Conservation (phyloP, 2,113 vertebrate genomes). For the Empidonax alnorum region DNA sequence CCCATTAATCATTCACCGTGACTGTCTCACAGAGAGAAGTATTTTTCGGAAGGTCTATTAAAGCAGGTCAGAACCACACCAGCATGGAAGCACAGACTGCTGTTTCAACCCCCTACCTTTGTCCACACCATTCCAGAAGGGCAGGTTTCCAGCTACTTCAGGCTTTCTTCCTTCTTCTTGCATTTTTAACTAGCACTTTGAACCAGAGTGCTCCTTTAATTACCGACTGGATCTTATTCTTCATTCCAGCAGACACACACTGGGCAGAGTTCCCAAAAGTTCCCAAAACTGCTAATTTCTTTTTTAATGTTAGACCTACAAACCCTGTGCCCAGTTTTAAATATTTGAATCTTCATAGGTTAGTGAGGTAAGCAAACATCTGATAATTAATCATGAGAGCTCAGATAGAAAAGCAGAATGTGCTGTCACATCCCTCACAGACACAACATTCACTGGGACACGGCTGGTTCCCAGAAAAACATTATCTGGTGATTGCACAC, state of each 20-base stretch:
- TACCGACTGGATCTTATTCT: not conserved
- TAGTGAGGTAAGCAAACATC: not conserved
- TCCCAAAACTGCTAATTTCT: not conserved
- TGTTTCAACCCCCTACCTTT: not conserved
- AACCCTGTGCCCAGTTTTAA: not conserved
- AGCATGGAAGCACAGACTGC: not conserved
- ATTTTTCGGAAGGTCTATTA: not conserved
- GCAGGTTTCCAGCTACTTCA: not conserved
- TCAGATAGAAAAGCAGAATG: not conserved
- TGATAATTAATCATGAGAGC: not conserved
- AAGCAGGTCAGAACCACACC: not conserved
- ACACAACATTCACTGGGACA: fast-evolving
- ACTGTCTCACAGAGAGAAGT: not conserved
- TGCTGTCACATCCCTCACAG: not conserved
- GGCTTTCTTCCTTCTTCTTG: not conserved
- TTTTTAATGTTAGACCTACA: not conserved
- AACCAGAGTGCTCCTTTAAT: not conserved
- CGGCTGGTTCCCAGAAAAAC: not conserved
- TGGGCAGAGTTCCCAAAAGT: not conserved
- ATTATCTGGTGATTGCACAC: fast-evolving
- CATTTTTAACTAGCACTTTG: not conserved
- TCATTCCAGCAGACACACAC: not conserved
- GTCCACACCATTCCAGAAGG: not conserved
- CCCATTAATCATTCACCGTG: not conserved
- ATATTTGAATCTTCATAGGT: not conserved